These are phyloP conservation scores for Capromys pilorides DNA, from an alignment of 2,797 vertebrate species.

Conservation along the genomic window DNA sequence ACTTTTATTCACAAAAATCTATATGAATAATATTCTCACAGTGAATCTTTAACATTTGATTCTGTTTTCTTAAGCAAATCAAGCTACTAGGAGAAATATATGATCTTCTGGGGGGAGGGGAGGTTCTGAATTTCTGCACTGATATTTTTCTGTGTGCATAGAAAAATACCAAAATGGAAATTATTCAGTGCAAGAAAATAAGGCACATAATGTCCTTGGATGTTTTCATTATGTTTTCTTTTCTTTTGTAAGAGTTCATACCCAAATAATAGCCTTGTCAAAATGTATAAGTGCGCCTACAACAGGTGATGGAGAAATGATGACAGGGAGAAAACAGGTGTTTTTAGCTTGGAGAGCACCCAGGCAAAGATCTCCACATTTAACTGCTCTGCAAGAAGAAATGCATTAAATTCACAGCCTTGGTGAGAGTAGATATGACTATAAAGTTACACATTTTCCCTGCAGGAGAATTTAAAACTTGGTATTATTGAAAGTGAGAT, in stretches of 20 bases:
- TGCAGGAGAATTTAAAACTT: conserved; percentile 38
- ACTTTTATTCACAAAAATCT: conserved; percentile 36
- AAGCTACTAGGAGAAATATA: background rate
- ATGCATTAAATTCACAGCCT: background rate
- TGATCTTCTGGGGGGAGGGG: background rate
- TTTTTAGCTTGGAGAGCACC: conserved; percentile 38
- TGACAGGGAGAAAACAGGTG: conserved; percentile 64
- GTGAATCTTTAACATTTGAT: conserved; percentile 32
- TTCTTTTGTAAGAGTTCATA: conserved; percentile 64
- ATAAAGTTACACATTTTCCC: background rate
- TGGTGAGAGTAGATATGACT: conserved; percentile 23
- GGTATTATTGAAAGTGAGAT: conserved; percentile 54
- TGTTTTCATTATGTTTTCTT: conserved; percentile 70
- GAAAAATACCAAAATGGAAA: conserved; percentile 55
- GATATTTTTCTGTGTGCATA: background rate
- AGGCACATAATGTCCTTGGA: conserved; percentile 58
- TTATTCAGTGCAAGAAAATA: conserved; percentile 18
- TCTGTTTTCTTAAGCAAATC: conserved; percentile 46
- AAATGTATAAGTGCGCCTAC: conserved; percentile 63
- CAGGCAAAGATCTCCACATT: conserved; percentile 13
- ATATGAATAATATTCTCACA: background rate
- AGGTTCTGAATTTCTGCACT: background rate
- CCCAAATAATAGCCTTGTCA: conserved; percentile 72
- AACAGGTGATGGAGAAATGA: conserved; percentile 54
- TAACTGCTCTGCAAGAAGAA: conserved; percentile 1